phyloP scores from a whole-genome alignment of 2,113 vertebrate species.

The Thymallus thymallus region DNA sequence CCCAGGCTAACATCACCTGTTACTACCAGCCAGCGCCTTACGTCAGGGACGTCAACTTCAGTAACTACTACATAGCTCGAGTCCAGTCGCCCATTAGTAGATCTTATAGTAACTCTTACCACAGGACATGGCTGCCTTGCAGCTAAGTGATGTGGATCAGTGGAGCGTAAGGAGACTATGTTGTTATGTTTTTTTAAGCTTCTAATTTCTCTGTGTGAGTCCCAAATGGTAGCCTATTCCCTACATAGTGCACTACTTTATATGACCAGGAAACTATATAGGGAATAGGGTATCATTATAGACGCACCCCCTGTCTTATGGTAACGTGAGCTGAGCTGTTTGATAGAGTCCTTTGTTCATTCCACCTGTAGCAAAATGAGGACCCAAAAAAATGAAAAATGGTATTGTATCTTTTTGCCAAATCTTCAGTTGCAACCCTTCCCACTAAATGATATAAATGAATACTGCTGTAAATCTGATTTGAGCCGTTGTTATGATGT shows the following conservation, averaged over 20 bases:
- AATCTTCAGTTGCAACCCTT: constrained; percentile 43
- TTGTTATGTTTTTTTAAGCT: constrained; percentile 2
- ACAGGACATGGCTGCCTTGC: constrained; percentile 90
- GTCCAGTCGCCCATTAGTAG: constrained; percentile 80
- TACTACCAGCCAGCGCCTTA: constrained; percentile 86
- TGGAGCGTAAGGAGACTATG: background rate
- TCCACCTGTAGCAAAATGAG: constrained; percentile 45
- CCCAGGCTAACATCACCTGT: constrained; percentile 87
- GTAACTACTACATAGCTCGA: constrained; percentile 88
- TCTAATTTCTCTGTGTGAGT: constrained; percentile 9
- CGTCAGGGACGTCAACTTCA: constrained; percentile 81
- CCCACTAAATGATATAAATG: constrained; percentile 63
- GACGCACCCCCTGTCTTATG: background rate
- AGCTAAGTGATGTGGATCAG: constrained; percentile 72
- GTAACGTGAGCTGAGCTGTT: constrained; percentile 29
- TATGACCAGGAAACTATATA: too few species aligned
- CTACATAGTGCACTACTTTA: too few species aligned
- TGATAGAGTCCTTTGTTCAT: constrained; percentile 10
- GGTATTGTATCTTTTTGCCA: constrained; percentile 36
- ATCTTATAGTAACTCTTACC: constrained; percentile 83
- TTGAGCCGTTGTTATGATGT: constrained; percentile 48
- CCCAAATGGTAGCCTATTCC: too few species aligned
- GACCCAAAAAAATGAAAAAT: constrained; percentile 27
- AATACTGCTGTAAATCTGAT: constrained; percentile 64
- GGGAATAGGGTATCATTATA: too few species aligned